Evolutionary conservation across 2,888 invertebrate species (phyloP), one percentile per base, ranked within the genome.

Genomic region (Thecocarcelia acutangulata): DNA sequence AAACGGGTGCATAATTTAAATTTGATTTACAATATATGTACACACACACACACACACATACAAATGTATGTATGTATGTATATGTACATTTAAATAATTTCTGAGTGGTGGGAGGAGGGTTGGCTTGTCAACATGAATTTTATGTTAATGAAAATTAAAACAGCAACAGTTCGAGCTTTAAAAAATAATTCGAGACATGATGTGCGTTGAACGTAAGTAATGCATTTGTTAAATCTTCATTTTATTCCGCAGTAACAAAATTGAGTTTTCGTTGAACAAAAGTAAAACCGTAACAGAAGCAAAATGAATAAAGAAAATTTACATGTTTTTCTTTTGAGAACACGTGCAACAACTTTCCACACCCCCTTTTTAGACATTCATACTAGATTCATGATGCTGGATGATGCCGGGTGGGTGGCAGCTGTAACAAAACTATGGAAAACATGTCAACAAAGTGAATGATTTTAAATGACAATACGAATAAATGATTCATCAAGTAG

Each of bases 311-410:
- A 33, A 3, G 28, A 19, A 13, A 13, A 77, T 77, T 52, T 66
- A 78, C 37, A 24, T 72, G 68, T 12, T 42, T 52, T 46, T 52
- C 44, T 48, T 33, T 21, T 21, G 37, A 66, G 72, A 72, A 78
- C 78, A 72, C 72, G 72, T 66, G 72, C 59, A 66, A 54, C 52
- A 44, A 61, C 40, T 66, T 78, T 66, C 28, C n/a, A 52, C 58
- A 44, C 64, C 70, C 50, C 12, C 15, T 50, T 68, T 50, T 11
- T 19, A 42, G 28, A 15, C 24, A 24, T 24, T 24, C 6, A 63
- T 48, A 8, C 19, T 6, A 19, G 50, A 3, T 8, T 33, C 19
- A 58, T 28, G 19, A 54, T 48, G 48, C 12, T 70, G 24, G 5
- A 24, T n/a, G n/a, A 48, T 59, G 42, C n/a, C n/a, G 44, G 12